phyloP scores from a whole-genome alignment of 2,113 vertebrate species.

The Poeciliopsis occidentalis region DNA sequence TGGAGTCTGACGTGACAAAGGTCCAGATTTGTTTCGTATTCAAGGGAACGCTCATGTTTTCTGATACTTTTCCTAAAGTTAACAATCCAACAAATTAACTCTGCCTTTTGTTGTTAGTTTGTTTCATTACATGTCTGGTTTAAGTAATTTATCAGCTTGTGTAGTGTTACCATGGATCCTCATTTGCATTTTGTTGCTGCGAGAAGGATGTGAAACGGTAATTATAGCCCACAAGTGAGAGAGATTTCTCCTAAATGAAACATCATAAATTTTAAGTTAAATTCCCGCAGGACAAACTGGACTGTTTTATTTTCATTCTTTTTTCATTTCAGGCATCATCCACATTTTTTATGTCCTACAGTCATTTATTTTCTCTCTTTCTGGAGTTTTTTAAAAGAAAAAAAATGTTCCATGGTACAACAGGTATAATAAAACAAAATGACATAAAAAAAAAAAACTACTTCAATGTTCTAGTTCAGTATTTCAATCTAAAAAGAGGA shows the following conservation, averaged over 20 bases:
- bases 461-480: neutral
- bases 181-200: conserved; percentile 70
- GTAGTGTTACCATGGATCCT: conserved; percentile 52
- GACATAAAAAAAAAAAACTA: neutral
- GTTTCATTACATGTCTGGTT: conserved; percentile 37
- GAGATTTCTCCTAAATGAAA: conserved; percentile 59
- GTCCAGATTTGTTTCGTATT: conserved; percentile 15
- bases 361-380: neutral
- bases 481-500: neutral
- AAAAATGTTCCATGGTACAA: neutral
- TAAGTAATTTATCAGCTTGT: conserved; percentile 50
- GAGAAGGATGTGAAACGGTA: conserved; percentile 55
- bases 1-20: conserved; percentile 24
- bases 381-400: neutral
- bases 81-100: conserved; percentile 57
- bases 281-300: conserved; percentile 43
- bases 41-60: neutral
- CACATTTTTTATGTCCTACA: neutral
- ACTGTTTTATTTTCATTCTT: conserved; percentile 5
- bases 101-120: conserved; percentile 16
- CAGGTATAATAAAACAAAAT: neutral
- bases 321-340: conserved; percentile 30
- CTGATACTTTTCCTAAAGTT: neutral
- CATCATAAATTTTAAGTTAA: conserved; percentile 62
- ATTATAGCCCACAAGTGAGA: conserved; percentile 55